These are phyloP conservation scores for Vulpes lagopus DNA, from an alignment of 2,113 vertebrate species.

Conservation along the genomic window DNA sequence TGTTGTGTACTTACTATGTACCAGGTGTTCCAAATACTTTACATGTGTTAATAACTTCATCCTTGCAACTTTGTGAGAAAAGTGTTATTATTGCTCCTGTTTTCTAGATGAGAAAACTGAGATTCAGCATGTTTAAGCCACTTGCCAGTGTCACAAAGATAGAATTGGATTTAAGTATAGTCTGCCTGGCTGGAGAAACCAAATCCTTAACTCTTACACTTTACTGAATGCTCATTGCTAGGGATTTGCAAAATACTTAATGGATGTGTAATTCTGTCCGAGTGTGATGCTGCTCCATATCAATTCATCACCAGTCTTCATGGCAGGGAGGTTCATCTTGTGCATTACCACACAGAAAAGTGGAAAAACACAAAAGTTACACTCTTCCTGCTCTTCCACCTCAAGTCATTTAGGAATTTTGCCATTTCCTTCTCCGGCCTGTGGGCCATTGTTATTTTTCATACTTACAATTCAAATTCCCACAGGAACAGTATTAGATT, in stretches of 20 bases:
- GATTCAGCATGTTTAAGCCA: not conserved
- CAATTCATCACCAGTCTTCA: not conserved
- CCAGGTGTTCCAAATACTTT: not conserved
- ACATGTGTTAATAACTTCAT: not conserved
- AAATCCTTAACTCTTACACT: not conserved
- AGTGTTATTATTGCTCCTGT: not conserved
- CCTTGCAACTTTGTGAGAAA: not conserved
- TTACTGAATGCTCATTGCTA: no score
- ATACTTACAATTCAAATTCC: slow-evolving; percentile 71
- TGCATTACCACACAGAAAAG: not conserved
- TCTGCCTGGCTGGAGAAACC: not conserved
- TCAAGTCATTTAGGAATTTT: slow-evolving; percentile 72
- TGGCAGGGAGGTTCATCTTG: not conserved
- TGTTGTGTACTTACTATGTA: not conserved
- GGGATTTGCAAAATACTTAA: not conserved
- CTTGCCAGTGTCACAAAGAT: not conserved
- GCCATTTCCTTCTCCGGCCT: slow-evolving; percentile 69
- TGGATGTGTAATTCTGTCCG: not conserved
- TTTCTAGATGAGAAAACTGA: not conserved
- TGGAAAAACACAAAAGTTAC: slow-evolving; percentile 30
- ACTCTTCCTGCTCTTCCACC: slow-evolving; percentile 12
- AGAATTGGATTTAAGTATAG: not conserved
- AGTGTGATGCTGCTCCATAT: not conserved
- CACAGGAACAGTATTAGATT: slow-evolving; percentile 51
- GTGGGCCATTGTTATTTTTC: slow-evolving; percentile 63